Evolutionary conservation across 2,888 invertebrate genomes (phyloP).

Genomic region (Lithophane socia): DNA sequence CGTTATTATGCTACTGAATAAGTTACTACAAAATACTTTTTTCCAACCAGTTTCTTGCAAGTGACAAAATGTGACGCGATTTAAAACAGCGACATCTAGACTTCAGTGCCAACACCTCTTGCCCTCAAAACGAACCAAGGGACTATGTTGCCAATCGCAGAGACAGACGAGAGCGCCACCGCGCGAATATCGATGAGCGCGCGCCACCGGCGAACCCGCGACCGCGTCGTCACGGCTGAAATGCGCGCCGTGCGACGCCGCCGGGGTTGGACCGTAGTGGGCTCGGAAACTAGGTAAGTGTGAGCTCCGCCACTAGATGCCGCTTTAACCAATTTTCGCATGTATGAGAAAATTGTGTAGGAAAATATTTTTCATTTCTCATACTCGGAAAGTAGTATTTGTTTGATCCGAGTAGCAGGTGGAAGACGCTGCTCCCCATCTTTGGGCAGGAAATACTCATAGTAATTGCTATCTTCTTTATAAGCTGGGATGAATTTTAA

Average conservation of each 20-base stretch:
- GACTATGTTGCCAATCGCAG: constrained; percentile 86
- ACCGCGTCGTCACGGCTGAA: constrained; percentile 86
- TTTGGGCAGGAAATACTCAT: too few relatives aligned
- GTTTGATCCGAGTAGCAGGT: too few relatives aligned
- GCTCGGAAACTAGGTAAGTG: constrained; percentile 93
- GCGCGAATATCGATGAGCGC: constrained; percentile 74
- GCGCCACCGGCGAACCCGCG: constrained; percentile 83
- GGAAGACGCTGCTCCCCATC: background rate
- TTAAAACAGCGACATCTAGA: constrained; percentile 74
- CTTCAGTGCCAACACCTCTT: constrained; percentile 55
- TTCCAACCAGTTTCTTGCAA: background rate
- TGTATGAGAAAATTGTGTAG: background rate
- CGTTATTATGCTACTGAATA: constrained; percentile 40
- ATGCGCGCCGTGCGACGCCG: constrained; percentile 90
- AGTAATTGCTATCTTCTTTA: too few relatives aligned
- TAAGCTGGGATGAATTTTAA: too few relatives aligned
- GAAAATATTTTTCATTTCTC: background rate
- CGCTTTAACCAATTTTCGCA: constrained; percentile 66
- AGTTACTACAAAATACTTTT: constrained; percentile 49
- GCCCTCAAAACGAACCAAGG: constrained; percentile 47
- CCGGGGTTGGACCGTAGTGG: constrained; percentile 94
- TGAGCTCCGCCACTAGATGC: constrained; percentile 75
- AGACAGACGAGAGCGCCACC: constrained; percentile 85
- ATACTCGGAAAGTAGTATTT: too few relatives aligned
- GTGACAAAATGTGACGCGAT: constrained; percentile 27